Base-by-base conservation (phyloP, 92 coral and sea anemone species). In the Desmophyllum pertusum region DNA sequence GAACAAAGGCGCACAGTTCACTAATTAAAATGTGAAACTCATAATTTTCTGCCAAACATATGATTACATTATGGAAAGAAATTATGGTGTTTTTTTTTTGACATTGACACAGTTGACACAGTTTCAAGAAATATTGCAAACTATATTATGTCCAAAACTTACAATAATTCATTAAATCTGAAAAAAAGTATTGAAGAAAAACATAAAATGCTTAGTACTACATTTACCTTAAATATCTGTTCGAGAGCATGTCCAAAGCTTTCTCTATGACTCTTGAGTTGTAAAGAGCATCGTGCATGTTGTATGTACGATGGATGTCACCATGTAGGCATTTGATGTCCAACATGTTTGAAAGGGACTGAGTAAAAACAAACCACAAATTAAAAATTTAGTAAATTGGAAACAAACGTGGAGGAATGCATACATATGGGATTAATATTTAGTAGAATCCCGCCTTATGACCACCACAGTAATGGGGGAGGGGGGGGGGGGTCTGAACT, bases 201-300 rank as follows among this genome's bases (percentile, higher is more conserved):
- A 48, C 18, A 18, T 10, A 25, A 57, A 55, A 57, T 30, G 64
- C 61, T 53, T 1, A 53, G n/a, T 19, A 30, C 39, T 1, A 21
- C 18, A 62, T 57, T n/a, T 88, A 92, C 98, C 98, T 95, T 37
- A 95, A 86, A 51, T 91, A 91, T 75, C 92, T 91, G 59, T 84
- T 91, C 0, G 93, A 87, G 5, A 94, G 92, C 97, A 95, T 92
- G 39, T 92, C 91, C 69, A 91, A 46, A 9, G 98, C 88, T 78
- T 95, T 95, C 84, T 90, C 94, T 9, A 95, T 85, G 18, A 95
- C 98, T 70, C 89, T 86, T 46, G 90, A 89, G 67, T 94, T 95
- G 85, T 95, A 95, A 3, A 95, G 74, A 23, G 95, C 98, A 88
- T 95, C 98, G 62, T 95, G 95, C 93, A 95, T 90, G 86, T 95